phyloP scores from a whole-genome alignment of 2,797 vertebrate genomes.

The Sphenopsis melanotis region DNA sequence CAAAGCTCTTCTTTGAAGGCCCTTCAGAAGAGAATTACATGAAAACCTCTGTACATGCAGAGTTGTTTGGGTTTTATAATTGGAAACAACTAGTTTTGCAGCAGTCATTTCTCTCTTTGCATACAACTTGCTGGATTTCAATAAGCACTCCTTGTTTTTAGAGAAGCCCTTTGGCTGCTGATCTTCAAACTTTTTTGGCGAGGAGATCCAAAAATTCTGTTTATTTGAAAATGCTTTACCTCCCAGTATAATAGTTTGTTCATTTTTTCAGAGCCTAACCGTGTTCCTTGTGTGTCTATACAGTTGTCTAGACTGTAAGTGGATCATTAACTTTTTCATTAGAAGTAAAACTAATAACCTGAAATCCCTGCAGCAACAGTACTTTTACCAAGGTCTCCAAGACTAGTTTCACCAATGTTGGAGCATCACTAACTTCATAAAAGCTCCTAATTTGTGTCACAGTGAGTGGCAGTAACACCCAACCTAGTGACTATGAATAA shows the following conservation, averaged over 20 bases:
- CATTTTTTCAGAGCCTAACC: neutral
- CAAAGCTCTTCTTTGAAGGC: conserved; percentile 6
- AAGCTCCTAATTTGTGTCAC: neutral
- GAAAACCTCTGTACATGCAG: neutral
- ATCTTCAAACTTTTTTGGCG: neutral
- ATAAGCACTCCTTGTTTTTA: neutral
- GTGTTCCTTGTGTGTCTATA: neutral
- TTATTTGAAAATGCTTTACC: neutral
- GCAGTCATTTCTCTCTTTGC: neutral
- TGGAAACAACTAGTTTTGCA: neutral
- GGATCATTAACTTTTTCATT: neutral
- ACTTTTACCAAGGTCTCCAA: neutral
- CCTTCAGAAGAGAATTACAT: neutral
- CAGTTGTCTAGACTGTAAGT: neutral
- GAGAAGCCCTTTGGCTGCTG: accelerated
- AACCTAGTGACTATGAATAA: neutral
- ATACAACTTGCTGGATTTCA: neutral
- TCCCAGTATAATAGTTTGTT: neutral
- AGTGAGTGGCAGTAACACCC: neutral
- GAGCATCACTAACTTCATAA: neutral
- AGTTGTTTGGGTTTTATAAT: neutral
- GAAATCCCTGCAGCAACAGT: neutral
- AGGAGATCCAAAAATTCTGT: neutral
- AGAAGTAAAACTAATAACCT: neutral
- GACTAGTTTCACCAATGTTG: neutral